Base-by-base conservation (phyloP, 2,888 invertebrate genomes). In the Clitarchus hookeri region DNA sequence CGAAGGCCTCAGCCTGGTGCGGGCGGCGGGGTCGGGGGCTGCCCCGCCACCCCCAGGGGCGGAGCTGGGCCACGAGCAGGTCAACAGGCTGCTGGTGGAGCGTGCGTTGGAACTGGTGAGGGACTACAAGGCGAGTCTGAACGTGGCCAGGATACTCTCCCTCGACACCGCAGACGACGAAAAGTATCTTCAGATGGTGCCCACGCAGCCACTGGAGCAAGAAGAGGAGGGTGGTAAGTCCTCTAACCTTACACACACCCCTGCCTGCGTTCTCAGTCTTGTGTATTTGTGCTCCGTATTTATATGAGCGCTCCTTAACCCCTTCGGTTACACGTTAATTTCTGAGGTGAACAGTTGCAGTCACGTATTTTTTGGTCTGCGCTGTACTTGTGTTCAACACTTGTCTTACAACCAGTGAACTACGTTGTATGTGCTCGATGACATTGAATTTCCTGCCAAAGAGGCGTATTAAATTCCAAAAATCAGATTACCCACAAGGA, bases 1-100 rank as follows among this genome's bases (percentile, higher is more conserved):
- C 11, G 87, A 86, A 2, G 87, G 87, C 0, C 44, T 87, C 23
- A 44, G 84, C 16, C 84, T 87, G 16, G 87, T 87, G 85, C 54
- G 83, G 83, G 84, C 27, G 23, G 65, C 23, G 65, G n/a, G 65
- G 23, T 36, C 36, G 36, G 0, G 8, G 83, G 44, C 8, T 3
- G 25, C 36, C 11, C 36, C 12, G 36, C 16, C 80, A 2, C 27
- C 36, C 27, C 27, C 26, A n/a, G 83, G 48, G 83, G 11, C 13
- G 27, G 25, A 83, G 26, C 44, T 44, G 36, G 44, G 36, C 11
- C 44, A 48, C 36, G 44, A 0, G 23, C 16, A 48, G 36, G 83
- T 83, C 83, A 83, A 83, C 44, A 26, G 83, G 36, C 65, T 19
- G 65, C 65, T 65, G 65, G 65, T 65, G 65, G 65, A 65, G 13